Percentiles rank a stretch among this genome's conserved stretches.
phyloP scores from a whole-genome alignment of 2,113 vertebrate genomes.

The Eira barbara region DNA sequence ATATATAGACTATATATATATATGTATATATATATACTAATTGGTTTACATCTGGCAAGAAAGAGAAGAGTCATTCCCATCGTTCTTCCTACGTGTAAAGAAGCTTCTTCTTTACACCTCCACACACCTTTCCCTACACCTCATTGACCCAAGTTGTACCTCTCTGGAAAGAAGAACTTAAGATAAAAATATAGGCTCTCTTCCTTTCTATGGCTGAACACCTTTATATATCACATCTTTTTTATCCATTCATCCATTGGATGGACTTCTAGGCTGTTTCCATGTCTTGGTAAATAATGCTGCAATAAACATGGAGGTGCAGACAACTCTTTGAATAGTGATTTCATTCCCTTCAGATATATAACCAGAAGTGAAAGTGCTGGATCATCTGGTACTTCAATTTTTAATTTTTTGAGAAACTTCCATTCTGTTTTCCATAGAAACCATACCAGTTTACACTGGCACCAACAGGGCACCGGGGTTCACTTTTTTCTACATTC shows the following conservation, averaged over 20 bases:
- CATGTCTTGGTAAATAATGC: not conserved
- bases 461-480: not conserved
- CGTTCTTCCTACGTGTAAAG: not conserved
- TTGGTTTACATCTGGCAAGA: not conserved
- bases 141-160: not conserved
- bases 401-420: not conserved
- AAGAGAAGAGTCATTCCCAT: not conserved
- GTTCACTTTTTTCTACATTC: not conserved
- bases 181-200: not conserved
- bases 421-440: not conserved
- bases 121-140: not conserved
- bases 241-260: not conserved
- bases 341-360: not conserved
- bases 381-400: not conserved
- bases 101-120: not conserved
- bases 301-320: not conserved
- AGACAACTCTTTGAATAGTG: not conserved
- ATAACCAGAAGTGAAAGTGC: not conserved
- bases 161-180: not conserved
- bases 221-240: not conserved
- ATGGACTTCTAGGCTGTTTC: not conserved
- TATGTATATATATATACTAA: no score
- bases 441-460: not conserved
- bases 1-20: no score
- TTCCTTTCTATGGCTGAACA: not conserved